A percentile compares a stretch with the other conserved stretches of the same genome.
These are phyloP conservation scores for Neogale vison DNA, from an alignment of 2,113 vertebrate genomes.

Conservation along the genomic window DNA sequence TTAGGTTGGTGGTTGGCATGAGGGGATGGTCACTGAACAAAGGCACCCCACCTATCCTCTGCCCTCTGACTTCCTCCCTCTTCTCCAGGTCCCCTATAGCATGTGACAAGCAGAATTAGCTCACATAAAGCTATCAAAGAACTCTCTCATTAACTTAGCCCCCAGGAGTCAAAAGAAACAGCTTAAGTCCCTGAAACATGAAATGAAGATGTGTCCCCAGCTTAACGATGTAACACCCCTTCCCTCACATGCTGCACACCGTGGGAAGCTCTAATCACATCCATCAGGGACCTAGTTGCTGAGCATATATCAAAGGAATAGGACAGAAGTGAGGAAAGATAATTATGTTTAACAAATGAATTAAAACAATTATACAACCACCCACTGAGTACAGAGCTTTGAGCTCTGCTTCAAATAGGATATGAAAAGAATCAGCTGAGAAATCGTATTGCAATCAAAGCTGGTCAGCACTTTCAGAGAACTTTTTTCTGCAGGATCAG, in stretches of 20 bases:
- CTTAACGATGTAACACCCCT: constrained; percentile 53
- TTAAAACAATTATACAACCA: constrained; percentile 71
- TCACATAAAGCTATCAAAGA: constrained; percentile 49
- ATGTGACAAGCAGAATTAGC: constrained; percentile 40
- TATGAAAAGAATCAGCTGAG: not conserved
- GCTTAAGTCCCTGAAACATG: constrained; percentile 26
- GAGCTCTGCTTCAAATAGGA: constrained; percentile 56
- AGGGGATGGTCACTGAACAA: not conserved
- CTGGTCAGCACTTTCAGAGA: not conserved
- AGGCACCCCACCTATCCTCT: not conserved
- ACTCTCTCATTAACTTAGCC: not conserved
- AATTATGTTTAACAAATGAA: constrained; percentile 77
- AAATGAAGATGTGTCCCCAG: constrained; percentile 48
- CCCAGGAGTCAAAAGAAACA: not conserved
- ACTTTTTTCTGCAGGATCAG: not conserved
- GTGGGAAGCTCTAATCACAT: constrained; percentile 73
- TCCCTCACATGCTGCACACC: constrained; percentile 8
- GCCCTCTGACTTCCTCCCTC: not conserved
- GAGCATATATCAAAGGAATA: constrained; percentile 49
- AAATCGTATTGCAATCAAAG: not conserved
- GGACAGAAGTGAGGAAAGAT: constrained; percentile 63
- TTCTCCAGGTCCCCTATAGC: not conserved
- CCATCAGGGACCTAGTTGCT: constrained; percentile 65
- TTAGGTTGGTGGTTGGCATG: not conserved
- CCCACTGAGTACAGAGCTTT: constrained; percentile 52